These are phyloP conservation scores for Parasteatoda lunata DNA, from an alignment of 2,888 invertebrate genomes.

Conservation along the genomic window DNA sequence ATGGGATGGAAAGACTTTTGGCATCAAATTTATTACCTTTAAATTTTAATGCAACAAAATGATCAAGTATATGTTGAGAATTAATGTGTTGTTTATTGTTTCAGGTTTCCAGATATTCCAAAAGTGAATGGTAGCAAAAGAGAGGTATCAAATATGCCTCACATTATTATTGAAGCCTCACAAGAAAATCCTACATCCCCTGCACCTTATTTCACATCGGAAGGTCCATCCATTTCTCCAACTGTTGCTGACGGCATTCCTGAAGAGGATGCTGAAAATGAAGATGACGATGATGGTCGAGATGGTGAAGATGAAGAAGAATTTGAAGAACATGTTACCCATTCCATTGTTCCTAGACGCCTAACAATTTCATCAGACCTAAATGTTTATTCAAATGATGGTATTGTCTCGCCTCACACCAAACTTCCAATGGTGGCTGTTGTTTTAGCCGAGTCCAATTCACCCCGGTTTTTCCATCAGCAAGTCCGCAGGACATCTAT, in stretches of 20 bases:
- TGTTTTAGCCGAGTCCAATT: constrained; percentile 25
- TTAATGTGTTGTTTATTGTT: background rate
- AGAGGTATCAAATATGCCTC: constrained; percentile 67
- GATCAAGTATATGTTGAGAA: too few relatives aligned
- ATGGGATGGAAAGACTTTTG: too few relatives aligned
- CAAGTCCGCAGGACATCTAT: constrained; percentile 47
- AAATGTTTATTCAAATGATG: constrained; percentile 53
- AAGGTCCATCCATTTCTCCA: constrained; percentile 28
- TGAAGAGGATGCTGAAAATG: constrained; percentile 46
- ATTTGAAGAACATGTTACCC: constrained; percentile 30
- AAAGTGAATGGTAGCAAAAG: constrained; percentile 54
- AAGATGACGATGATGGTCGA: constrained; percentile 46
- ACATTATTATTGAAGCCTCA: constrained; percentile 70
- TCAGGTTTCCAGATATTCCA: constrained; percentile 54
- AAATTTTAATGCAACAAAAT: too few relatives aligned
- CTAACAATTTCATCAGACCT: constrained; percentile 51
- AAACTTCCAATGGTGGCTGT: constrained; percentile 47
- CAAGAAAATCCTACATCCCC: constrained; percentile 43
- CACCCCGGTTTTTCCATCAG: constrained; percentile 48
- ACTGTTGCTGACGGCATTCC: constrained; percentile 26
- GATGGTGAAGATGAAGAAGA: constrained; percentile 37
- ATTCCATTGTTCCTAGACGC: constrained; percentile 51
- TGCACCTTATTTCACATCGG: constrained; percentile 43
- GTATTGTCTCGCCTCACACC: constrained; percentile 46
- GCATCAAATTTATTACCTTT: too few relatives aligned